Evolutionary conservation across 2,888 invertebrate genomes (phyloP).

Genomic region (Steromphala cineraria): DNA sequence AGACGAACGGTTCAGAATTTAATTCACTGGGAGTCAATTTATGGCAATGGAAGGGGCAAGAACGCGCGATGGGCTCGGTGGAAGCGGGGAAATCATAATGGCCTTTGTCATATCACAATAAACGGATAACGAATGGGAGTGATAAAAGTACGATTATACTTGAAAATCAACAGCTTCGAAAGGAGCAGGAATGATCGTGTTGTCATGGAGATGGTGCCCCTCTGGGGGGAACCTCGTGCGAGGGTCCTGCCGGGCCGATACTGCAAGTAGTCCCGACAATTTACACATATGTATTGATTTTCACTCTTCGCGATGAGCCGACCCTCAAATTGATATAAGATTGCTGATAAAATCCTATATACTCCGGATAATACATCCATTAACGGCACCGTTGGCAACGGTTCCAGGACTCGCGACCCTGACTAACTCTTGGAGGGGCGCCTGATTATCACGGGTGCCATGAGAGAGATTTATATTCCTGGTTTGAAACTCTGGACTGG

Average conservation of each 20-base stretch:
- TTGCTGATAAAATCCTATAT: constrained; percentile 19
- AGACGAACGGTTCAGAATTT: constrained; percentile 16
- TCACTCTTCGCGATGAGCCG: neutral
- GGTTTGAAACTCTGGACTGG: neutral
- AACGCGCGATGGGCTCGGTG: neutral
- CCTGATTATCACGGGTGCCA: neutral
- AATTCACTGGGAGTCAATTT: constrained; percentile 27
- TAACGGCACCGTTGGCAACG: neutral
- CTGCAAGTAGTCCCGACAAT: neutral
- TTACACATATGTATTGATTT: constrained; percentile 16
- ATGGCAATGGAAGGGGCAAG: constrained; percentile 2
- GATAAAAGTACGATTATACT: constrained; percentile 26
- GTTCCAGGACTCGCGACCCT: neutral
- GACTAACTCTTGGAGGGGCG: neutral
- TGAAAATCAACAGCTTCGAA: constrained; percentile 18
- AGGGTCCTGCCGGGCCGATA: neutral
- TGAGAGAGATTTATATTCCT: neutral
- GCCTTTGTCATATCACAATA: constrained; percentile 23
- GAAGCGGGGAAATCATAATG: constrained; percentile 15
- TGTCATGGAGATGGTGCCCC: constrained; percentile 12
- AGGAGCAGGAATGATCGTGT: neutral
- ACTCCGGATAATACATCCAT: constrained; percentile 15
- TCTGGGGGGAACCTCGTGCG: neutral
- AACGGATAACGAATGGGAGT: constrained; percentile 20
- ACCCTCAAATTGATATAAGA: constrained; percentile 21